Evolutionary conservation across 1,140 invertebrate species (phyloP).

Genomic region (Drosophila gunungcola): DNA sequence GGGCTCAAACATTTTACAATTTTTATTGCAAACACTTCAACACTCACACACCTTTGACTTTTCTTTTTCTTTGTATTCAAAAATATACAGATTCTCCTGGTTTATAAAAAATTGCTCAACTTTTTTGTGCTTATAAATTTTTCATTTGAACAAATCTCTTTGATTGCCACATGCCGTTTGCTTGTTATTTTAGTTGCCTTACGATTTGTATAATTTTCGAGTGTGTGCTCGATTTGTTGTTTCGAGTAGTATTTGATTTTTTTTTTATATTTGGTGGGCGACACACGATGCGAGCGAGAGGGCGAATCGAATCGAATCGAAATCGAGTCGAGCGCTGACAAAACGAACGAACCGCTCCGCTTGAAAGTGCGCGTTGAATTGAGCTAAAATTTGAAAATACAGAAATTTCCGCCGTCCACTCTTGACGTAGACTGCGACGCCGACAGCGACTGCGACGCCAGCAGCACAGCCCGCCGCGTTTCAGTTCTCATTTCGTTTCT

Average conservation of each 20-base stretch:
- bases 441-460: slow-evolving; percentile 28
- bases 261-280: slow-evolving; percentile 31
- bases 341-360: slow-evolving; percentile 69
- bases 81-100: slow-evolving; percentile 45
- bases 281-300: slow-evolving; percentile 24
- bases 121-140: slow-evolving; percentile 55
- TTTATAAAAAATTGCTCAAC: slow-evolving; percentile 55
- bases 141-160: slow-evolving; percentile 54
- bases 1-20: slow-evolving; percentile 83
- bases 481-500: slow-evolving; percentile 60
- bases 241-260: slow-evolving; percentile 21
- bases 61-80: slow-evolving; percentile 14
- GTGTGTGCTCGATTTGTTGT: slow-evolving; percentile 23
- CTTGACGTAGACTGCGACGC: slow-evolving; percentile 17
- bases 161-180: slow-evolving; percentile 54
- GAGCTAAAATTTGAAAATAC: slow-evolving; percentile 55
- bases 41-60: slow-evolving; percentile 20
- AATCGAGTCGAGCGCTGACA: slow-evolving; percentile 7
- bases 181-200: slow-evolving; percentile 27
- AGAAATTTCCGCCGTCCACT: slow-evolving; percentile 22
- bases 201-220: slow-evolving; percentile 33
- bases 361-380: slow-evolving; percentile 76
- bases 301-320: slow-evolving; percentile 12
- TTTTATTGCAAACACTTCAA: slow-evolving; percentile 32
- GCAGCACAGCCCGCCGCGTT: slow-evolving; percentile 51